Conservation (phyloP, 2,888 invertebrate genomes). For the Dichetophora obliterata region DNA sequence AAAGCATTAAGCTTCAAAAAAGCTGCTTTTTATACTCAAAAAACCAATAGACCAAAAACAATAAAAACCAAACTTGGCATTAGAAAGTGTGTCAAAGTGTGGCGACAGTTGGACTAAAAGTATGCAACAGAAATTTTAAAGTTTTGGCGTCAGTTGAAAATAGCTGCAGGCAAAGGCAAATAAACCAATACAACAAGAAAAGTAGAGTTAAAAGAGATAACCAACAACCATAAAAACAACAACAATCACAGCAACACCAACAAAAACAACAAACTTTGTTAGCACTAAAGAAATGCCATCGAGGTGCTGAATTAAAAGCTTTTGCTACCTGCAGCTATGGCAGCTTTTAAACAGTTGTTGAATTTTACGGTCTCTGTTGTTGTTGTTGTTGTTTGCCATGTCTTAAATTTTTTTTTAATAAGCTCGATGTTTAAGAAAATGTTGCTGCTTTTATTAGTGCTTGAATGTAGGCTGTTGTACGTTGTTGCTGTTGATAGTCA, state of each 20-base stretch:
- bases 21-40: background rate
- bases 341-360: background rate
- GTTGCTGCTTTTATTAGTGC: no score
- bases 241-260: background rate
- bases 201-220: background rate
- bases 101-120: background rate
- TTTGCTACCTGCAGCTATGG: no score
- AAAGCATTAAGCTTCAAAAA: background rate
- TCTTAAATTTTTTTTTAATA: background rate
- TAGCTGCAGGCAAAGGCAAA: background rate
- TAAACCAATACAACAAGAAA: background rate
- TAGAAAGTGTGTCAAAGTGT: constrained; percentile 16
- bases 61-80: background rate
- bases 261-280: background rate
- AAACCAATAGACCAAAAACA: background rate
- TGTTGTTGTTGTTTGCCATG: background rate
- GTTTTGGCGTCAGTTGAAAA: constrained; percentile 2
- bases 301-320: background rate
- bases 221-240: background rate
- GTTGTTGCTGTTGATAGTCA: no score
- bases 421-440: no score
- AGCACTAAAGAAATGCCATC: background rate
- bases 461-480: no score
- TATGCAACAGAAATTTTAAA: constrained; percentile 2
- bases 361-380: background rate